Evolutionary conservation across 2,113 vertebrate genomes (phyloP).

Genomic region (Coregonus clupeaformis): DNA sequence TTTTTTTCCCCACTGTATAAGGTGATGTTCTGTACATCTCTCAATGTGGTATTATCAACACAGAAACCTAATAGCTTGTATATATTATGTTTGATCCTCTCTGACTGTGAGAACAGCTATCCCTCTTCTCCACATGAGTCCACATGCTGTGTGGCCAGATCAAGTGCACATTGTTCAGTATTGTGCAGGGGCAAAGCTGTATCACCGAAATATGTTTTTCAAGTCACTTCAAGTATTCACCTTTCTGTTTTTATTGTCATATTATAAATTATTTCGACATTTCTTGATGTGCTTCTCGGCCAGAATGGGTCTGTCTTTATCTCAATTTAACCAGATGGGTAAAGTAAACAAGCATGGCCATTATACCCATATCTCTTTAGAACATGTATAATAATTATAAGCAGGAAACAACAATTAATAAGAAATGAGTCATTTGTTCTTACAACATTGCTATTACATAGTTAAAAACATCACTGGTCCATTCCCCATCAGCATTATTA

Average conservation of each 20-base stretch:
- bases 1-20: too few relatives aligned
- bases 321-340: conserved; percentile 65
- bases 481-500: neutral
- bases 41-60: neutral
- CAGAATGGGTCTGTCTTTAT: conserved; percentile 20
- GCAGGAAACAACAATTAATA: neutral
- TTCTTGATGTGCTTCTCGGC: conserved; percentile 8
- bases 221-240: conserved; percentile 47
- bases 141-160: conserved; percentile 39
- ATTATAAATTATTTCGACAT: conserved; percentile 26
- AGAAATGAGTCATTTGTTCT: neutral
- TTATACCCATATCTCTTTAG: neutral
- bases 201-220: conserved; percentile 35
- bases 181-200: conserved; percentile 30
- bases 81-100: neutral
- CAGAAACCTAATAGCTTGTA: neutral
- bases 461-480: neutral
- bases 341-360: conserved; percentile 61
- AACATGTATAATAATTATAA: too few relatives aligned
- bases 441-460: neutral
- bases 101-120: conserved; percentile 10
- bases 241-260: conserved; percentile 52
- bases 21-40: too few relatives aligned
- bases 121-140: neutral
- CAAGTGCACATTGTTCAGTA: conserved; percentile 8